These are phyloP conservation scores for Hirundichthys speculiger DNA, from an alignment of 2,113 vertebrate species.

Conservation along the genomic window DNA sequence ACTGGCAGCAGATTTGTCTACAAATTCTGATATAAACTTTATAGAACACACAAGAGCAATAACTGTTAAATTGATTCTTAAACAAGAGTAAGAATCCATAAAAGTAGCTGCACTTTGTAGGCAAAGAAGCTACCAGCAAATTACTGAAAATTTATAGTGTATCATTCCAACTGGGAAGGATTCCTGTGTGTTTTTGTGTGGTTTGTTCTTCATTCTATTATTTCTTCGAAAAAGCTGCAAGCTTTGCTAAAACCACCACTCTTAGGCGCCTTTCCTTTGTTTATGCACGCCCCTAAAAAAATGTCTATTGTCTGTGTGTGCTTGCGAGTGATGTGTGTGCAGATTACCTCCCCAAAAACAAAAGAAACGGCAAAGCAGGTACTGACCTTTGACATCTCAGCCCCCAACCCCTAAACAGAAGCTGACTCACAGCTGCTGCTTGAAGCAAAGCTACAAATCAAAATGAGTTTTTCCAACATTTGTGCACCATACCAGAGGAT, in stretches of 20 bases:
- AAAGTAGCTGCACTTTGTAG: not conserved
- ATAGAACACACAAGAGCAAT: too few relatives aligned
- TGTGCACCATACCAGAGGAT: not conserved
- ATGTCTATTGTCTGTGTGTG: not conserved
- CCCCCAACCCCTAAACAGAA: slow-evolving; percentile 10
- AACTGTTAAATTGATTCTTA: too few relatives aligned
- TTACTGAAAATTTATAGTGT: too few relatives aligned
- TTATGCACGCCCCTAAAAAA: slow-evolving; percentile 20
- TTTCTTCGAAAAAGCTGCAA: slow-evolving; percentile 33
- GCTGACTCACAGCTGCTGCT: slow-evolving; percentile 32
- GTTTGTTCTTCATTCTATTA: slow-evolving; percentile 31
- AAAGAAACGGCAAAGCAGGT: slow-evolving; percentile 53
- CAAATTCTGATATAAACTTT: too few relatives aligned
- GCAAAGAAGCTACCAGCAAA: not conserved
- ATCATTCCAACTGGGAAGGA: too few relatives aligned
- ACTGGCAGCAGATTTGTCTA: too few relatives aligned
- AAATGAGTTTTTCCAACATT: slow-evolving; percentile 18
- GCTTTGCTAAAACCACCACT: slow-evolving; percentile 31
- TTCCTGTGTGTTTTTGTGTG: slow-evolving; percentile 9
- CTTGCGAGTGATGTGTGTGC: slow-evolving; percentile 10
- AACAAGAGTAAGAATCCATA: too few relatives aligned
- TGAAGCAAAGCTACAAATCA: slow-evolving; percentile 5
- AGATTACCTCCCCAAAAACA: slow-evolving; percentile 23
- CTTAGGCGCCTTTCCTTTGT: too few relatives aligned
- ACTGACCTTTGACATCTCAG: slow-evolving; percentile 54